Evolutionary conservation across 1,140 invertebrate genomes (phyloP), one percentile per base, ranked within the genome.

Genomic region (Vanessa atalanta): DNA sequence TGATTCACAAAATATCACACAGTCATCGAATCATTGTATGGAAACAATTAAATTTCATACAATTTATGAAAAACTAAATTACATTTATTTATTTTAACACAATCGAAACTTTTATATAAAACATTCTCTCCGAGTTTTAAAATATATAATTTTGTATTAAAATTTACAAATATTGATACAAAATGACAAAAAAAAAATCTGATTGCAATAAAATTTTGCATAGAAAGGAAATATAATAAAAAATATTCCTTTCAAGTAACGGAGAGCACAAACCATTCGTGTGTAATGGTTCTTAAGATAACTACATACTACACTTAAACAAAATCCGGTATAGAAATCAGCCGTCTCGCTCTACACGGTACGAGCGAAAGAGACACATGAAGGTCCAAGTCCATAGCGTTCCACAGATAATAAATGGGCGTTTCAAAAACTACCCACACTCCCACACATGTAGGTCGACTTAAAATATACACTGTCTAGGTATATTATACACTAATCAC

Each of bases 401-500:
- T 61, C 57, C 57, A 68, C 43, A 50, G 47, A 77, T 65, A 65
- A 70, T 68, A 75, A 79, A 75, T 76, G 67, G 73, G 79, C 72
- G 79, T 87, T 85, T 83, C 74, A 73, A 43, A 83, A 84, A 83
- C 83, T 47, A 79, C 80, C 75, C 77, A 67, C 57, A 68, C 63
- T 60, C 83, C 85, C 85, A 87, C 85, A 70, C 55, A 74, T 65
- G 87, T 87, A 88, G 87, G 82, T 37, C 79, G 79, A 83, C 83
- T 82, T 80, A 83, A 80, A 73, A 84, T 79, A 83, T 72, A 61
- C 57, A 83, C 76, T 75, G 77, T 74, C 77, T 83, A 82, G 78
- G 76, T 83, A 80, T 80, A 79, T 78, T 83, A 87, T 81, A 85
- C 81, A 80, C 81, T 84, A 85, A 88, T 85, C 83, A 86, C 80